Base-by-base conservation (phyloP, 1,140 invertebrate genomes). In the Muscidifurax raptorellus region DNA sequence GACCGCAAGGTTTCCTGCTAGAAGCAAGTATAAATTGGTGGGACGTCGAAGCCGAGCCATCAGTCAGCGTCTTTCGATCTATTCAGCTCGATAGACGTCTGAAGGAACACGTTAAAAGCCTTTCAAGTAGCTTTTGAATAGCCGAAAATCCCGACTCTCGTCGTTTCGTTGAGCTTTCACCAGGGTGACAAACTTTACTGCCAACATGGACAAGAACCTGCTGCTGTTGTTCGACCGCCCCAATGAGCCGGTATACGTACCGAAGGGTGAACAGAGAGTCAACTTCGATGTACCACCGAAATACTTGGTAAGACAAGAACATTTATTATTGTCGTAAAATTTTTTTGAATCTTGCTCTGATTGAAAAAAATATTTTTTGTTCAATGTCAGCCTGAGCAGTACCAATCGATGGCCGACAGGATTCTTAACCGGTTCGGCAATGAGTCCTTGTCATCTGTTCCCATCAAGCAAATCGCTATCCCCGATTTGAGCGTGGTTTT, bases 151-250 rank as follows among this genome's bases (percentile, higher is more conserved):
- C 36, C 32, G 36, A 74, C 7, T 72, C 30, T 28, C 25, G 66
- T 25, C 27, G 27, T 52, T 52, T 12, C 2, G 15, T 40, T 40
- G 13, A 28, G 9, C 18, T 40, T 40, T n/a, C 9, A 13, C 32
- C 6, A 40, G 30, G 15, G 69, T 12, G 12, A 74, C 22, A n/a
- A 6, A 74, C 10, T 74, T n/a, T 30, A 22, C 9, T 18, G 22
- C 32, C 12, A 78, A 36, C n/a, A 84, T 84, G 83, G 30, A 44
- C 1, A 72, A 66, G 4, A 80, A 83, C n/a, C 69, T 95, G 74
- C 90, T 94, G 67, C 93, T 95, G 84, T 94, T 97, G 36, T 97
- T 96, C 91, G 96, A 97, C 90, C 95, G 96, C 13, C 96, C 96
- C 3, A 93, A 94, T 27, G 96, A 97, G 90, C 96, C 96, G 2